Conservation (phyloP, 1,140 invertebrate genomes). For the Trachymyrmex cornetzi region DNA sequence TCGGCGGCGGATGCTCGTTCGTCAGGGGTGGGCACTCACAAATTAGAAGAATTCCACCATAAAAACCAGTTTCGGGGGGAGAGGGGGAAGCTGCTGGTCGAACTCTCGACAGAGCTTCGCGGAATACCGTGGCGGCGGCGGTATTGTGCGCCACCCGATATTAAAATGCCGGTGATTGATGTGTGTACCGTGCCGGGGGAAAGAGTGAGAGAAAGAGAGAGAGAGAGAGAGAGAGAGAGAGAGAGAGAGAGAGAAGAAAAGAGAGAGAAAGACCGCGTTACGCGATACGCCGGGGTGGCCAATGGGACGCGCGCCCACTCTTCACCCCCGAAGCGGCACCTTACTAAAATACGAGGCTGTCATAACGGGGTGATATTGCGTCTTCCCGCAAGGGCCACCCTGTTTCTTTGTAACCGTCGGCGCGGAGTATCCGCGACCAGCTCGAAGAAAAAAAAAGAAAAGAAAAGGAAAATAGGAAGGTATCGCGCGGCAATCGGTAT, state of each 20-base stretch:
- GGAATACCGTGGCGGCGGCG: constrained; percentile 77
- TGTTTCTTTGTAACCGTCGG: constrained; percentile 70
- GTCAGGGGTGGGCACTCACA: constrained; percentile 69
- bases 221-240: constrained; percentile 43
- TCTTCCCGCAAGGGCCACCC: constrained; percentile 76
- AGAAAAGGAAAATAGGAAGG: constrained; percentile 33
- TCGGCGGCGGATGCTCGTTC: constrained; percentile 34
- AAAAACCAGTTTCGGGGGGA: constrained; percentile 78
- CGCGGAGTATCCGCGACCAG: constrained; percentile 61
- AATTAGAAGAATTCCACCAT: constrained; percentile 85
- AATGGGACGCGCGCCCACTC: constrained; percentile 70
- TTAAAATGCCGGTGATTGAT: constrained; percentile 87
- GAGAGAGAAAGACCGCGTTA: constrained; percentile 25
- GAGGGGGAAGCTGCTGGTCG: constrained; percentile 32
- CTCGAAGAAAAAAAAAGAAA: neutral
- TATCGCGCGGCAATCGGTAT: constrained; percentile 69
- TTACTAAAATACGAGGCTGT: constrained; percentile 84
- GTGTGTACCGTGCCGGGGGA: constrained; percentile 84
- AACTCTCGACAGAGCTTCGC: constrained; percentile 64
- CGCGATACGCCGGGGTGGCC: constrained; percentile 56
- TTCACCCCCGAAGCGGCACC: constrained; percentile 69
- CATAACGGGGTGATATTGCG: constrained; percentile 85
- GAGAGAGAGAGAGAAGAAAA: constrained; percentile 60
- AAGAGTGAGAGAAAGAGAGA: constrained; percentile 60
- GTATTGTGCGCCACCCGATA: constrained; percentile 86